phyloP scores from a whole-genome alignment of 2,113 vertebrate genomes.

The Platysternon megacephalum region DNA sequence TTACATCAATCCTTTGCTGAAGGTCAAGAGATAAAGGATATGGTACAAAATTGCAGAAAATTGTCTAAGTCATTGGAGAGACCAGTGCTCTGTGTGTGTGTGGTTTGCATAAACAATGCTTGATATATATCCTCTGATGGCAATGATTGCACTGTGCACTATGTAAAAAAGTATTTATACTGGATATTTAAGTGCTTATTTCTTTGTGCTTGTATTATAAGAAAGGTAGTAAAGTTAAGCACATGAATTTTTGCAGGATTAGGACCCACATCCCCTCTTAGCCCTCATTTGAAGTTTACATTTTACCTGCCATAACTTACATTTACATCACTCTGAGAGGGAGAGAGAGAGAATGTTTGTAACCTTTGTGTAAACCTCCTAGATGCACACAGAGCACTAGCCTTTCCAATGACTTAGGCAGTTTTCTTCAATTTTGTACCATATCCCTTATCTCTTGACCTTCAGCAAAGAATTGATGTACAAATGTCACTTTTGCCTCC shows the following conservation, averaged over 20 bases:
- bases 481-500: neutral
- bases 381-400: rapidly evolving
- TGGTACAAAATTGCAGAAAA: neutral
- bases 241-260: neutral
- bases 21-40: neutral
- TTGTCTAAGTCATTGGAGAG: neutral
- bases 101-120: neutral
- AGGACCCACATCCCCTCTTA: neutral
- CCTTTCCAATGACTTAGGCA: neutral
- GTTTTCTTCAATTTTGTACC: neutral
- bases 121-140: neutral
- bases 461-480: neutral
- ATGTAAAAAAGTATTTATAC: neutral
- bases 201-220: neutral
- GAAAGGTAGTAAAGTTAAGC: neutral
- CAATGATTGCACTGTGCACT: neutral
- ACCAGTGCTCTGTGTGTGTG: rapidly evolving
- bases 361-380: neutral
- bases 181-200: neutral
- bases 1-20: neutral
- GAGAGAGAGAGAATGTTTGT: too few relatives aligned
- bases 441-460: neutral
- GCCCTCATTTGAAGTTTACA: neutral
- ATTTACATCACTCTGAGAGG: neutral
- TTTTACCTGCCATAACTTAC: neutral